Percentiles rank a stretch among this genome's conserved stretches.
These are phyloP conservation scores for Aphelenchoides fujianensis DNA, from an alignment of 1,140 invertebrate species.

Conservation along the genomic window DNA sequence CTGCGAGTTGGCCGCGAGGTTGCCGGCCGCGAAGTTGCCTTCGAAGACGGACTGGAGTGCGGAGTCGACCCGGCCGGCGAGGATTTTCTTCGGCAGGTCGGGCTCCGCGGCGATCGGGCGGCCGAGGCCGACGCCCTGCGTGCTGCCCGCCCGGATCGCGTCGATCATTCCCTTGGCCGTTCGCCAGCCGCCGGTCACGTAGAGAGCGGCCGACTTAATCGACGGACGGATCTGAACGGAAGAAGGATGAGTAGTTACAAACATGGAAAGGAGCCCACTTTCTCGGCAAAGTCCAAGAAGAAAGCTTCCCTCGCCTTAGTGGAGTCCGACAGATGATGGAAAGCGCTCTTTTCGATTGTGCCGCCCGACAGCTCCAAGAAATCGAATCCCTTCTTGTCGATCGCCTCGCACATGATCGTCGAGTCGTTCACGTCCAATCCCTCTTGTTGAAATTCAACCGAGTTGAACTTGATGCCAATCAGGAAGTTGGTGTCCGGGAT, in stretches of 20 bases:
- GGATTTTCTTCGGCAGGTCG: slow-evolving; percentile 28
- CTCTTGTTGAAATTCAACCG: slow-evolving; percentile 50
- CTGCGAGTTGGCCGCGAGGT: slow-evolving; percentile 20
- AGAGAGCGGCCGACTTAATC: slow-evolving; percentile 25
- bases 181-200: slow-evolving; percentile 32
- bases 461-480: slow-evolving; percentile 51
- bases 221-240: slow-evolving; percentile 16
- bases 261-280: not conserved
- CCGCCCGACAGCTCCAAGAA: slow-evolving; percentile 33
- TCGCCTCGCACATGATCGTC: slow-evolving; percentile 9
- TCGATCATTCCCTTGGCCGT: slow-evolving; percentile 26
- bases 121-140: slow-evolving; percentile 28
- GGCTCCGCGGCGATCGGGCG: slow-evolving; percentile 23
- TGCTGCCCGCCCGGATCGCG: slow-evolving; percentile 23
- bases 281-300: slow-evolving; percentile 31
- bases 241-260: not conserved
- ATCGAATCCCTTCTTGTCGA: slow-evolving; percentile 22
- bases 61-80: slow-evolving; percentile 1
- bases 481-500: slow-evolving; percentile 38
- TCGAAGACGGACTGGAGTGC: slow-evolving; percentile 18
- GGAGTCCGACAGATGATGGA: slow-evolving; percentile 16
- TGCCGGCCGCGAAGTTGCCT: slow-evolving; percentile 13
- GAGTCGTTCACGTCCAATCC: slow-evolving; percentile 31
- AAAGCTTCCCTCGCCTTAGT: slow-evolving; percentile 30
- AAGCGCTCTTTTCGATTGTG: slow-evolving; percentile 17